These are phyloP conservation scores for Kobus ellipsiprymnus DNA, from an alignment of 2,113 vertebrate species.

Conservation along the genomic window DNA sequence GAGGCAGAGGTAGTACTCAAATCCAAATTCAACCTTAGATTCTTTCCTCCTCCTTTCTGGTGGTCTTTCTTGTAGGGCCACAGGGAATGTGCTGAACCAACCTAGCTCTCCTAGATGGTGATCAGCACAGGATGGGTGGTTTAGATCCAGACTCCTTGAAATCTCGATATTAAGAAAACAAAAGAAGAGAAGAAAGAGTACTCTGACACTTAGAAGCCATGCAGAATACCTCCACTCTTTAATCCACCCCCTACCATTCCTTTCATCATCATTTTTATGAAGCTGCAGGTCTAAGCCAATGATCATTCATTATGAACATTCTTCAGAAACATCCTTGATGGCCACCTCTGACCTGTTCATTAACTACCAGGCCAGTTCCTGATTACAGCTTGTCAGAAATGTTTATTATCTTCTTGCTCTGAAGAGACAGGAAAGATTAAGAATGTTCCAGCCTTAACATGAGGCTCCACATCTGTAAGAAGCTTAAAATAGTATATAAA, in stretches of 20 bases:
- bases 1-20: background rate
- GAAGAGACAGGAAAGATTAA: slow-evolving; percentile 64
- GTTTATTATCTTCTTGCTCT: slow-evolving; percentile 68
- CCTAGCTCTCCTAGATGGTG: background rate
- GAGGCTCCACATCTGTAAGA: slow-evolving; percentile 54
- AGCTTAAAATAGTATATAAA: slow-evolving; percentile 55
- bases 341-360: slow-evolving; percentile 50
- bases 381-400: slow-evolving; percentile 58
- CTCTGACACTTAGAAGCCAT: background rate
- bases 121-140: too few relatives aligned
- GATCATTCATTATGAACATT: slow-evolving; percentile 14
- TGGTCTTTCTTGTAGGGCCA: background rate
- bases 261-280: slow-evolving; percentile 12
- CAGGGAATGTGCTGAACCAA: background rate
- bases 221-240: background rate
- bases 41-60: background rate
- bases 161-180: background rate
- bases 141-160: background rate
- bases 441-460: slow-evolving; percentile 54
- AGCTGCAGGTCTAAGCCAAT: background rate
- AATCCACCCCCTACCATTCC: background rate
- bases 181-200: background rate
- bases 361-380: slow-evolving; percentile 47
- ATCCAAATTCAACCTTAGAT: background rate
- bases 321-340: slow-evolving; percentile 34